Conservation (phyloP, 2,797 vertebrate species). For the Peromyscus melanophrys region DNA sequence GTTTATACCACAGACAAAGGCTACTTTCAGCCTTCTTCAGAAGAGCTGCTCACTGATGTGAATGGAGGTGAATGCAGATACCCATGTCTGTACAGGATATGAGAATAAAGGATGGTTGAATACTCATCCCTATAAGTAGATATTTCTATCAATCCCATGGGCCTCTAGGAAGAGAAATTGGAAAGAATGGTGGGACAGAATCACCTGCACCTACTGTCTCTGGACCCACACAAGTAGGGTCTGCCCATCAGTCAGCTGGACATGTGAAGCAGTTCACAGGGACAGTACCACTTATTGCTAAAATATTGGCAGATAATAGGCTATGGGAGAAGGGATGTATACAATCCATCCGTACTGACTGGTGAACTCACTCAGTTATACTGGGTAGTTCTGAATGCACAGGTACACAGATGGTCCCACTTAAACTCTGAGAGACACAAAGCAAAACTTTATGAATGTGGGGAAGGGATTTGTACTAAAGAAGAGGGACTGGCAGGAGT, state of each 20-base stretch:
- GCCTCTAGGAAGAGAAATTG: not conserved
- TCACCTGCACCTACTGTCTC: not conserved
- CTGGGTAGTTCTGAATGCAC: not conserved
- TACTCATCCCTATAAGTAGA: not conserved
- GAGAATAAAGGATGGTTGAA: not conserved
- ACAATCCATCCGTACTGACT: not conserved
- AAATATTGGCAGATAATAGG: not conserved
- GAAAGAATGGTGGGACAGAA: not conserved
- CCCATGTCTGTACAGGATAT: not conserved
- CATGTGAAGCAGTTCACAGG: not conserved
- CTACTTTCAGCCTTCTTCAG: not conserved
- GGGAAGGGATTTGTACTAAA: not conserved
- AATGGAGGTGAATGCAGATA: not conserved
- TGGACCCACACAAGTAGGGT: not conserved
- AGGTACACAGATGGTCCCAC: not conserved
- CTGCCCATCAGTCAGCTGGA: no score
- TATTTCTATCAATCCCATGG: not conserved
- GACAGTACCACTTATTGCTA: not conserved
- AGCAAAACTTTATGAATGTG: not conserved
- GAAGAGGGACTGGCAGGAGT: not conserved
- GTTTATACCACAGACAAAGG: not conserved
- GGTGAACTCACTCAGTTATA: not conserved
- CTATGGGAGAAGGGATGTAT: not conserved
- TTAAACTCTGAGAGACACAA: not conserved
- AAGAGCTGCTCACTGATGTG: not conserved